These are phyloP conservation scores for Rhinoraja longicauda DNA, from an alignment of 2,797 vertebrate species.

Conservation along the genomic window DNA sequence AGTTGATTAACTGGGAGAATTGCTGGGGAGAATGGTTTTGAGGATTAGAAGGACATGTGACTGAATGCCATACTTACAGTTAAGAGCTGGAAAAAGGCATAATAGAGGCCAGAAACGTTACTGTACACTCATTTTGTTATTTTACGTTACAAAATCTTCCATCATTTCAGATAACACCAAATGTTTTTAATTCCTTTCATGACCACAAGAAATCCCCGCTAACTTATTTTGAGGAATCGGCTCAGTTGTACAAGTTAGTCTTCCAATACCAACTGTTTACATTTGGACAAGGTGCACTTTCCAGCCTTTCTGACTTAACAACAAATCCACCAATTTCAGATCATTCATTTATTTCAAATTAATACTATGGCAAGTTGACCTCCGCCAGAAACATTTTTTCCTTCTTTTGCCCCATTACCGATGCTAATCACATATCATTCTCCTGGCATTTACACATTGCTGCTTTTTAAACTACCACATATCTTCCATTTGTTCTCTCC, in stretches of 20 bases:
- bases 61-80: too few species aligned
- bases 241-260: not conserved
- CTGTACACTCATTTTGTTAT: too few species aligned
- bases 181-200: too few species aligned
- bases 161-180: too few species aligned
- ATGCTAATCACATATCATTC: not conserved
- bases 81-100: too few species aligned
- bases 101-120: too few species aligned
- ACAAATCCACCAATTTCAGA: not conserved
- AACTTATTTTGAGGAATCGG: not conserved
- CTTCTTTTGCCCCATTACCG: not conserved
- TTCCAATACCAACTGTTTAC: not conserved
- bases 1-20: too few species aligned
- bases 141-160: too few species aligned
- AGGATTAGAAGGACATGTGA: too few species aligned
- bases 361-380: not conserved
- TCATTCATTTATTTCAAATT: not conserved
- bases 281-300: not conserved
- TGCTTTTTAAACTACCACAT: not conserved
- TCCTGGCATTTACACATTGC: not conserved
- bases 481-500: not conserved
- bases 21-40: too few species aligned
- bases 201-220: not conserved
- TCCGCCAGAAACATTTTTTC: not conserved
- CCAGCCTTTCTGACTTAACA: not conserved